Conservation (phyloP, 2,113 vertebrate species). For the Xenopus laevis region DNA sequence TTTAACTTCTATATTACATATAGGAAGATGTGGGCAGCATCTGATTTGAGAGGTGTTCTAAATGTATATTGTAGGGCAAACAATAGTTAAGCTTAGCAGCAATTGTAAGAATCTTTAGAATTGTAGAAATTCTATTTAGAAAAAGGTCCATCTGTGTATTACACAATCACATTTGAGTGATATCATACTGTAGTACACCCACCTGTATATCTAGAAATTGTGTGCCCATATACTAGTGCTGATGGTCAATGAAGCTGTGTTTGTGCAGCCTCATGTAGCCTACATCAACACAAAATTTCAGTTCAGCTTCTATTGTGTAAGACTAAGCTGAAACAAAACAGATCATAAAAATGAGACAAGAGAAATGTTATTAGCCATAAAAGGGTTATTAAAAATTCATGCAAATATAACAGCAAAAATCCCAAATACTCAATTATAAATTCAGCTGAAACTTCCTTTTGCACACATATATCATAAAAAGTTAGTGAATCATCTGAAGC, state of each 20-base stretch:
- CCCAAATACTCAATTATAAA: slow-evolving; percentile 2
- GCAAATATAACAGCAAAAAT: slow-evolving; percentile 2
- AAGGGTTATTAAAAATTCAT: neutral
- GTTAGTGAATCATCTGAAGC: neutral
- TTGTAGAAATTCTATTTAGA: too few species aligned
- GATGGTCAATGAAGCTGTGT: neutral
- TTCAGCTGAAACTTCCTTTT: slow-evolving; percentile 1
- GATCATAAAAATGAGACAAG: neutral
- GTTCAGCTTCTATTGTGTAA: neutral
- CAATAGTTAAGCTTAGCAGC: too few species aligned
- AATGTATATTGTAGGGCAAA: too few species aligned
- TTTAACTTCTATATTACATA: too few species aligned
- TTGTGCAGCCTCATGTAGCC: neutral
- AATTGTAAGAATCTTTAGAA: too few species aligned
- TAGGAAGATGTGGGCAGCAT: too few species aligned
- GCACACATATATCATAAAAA: neutral
- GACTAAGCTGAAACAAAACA: neutral
- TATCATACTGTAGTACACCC: too few species aligned
- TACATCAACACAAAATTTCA: neutral
- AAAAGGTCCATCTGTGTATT: too few species aligned
- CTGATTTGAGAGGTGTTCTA: too few species aligned
- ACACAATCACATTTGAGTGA: too few species aligned
- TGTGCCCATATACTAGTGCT: too few species aligned
- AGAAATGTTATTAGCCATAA: neutral
- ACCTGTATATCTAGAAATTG: too few species aligned